A percentile compares a stretch with the other conserved stretches of the same genome.
Conservation (phyloP, 2,797 vertebrate species). For the Cichlasoma orientale region DNA sequence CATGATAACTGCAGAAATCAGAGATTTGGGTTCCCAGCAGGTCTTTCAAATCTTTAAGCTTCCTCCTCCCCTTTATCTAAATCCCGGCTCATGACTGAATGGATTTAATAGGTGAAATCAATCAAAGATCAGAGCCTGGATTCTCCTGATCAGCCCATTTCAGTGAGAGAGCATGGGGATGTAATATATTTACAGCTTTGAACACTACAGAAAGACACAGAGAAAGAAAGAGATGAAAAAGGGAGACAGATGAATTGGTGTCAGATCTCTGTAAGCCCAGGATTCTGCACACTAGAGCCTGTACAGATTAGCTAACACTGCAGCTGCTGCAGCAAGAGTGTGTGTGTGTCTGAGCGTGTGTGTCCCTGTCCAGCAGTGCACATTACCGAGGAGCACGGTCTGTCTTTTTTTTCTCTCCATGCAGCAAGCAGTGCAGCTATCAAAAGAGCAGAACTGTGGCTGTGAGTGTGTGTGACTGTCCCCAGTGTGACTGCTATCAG, state of each 20-base stretch:
- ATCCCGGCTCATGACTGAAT: constrained; percentile 46
- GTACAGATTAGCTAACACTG: constrained; percentile 64
- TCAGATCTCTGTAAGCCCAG: constrained; percentile 60
- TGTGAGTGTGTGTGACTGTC: neutral
- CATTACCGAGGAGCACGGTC: constrained; percentile 26
- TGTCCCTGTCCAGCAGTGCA: constrained; percentile 13
- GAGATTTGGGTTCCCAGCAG: constrained; percentile 13
- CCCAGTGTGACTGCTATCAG: constrained; percentile 34
- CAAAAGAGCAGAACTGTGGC: constrained; percentile 12
- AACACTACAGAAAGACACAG: constrained; percentile 33
- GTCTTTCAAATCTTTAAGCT: constrained; percentile 36
- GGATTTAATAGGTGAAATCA: constrained; percentile 62
- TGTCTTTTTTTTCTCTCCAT: constrained; percentile 20
- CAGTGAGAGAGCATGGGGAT: constrained; percentile 29
- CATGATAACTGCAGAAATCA: neutral
- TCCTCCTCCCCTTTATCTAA: constrained; percentile 35
- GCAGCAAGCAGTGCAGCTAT: constrained; percentile 29
- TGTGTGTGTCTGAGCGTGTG: neutral
- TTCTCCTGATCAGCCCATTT: constrained; percentile 43
- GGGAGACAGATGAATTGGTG: constrained; percentile 47
- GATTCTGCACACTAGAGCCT: constrained; percentile 51
- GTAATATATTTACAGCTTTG: constrained; percentile 53
- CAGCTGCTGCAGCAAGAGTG: constrained; percentile 55
- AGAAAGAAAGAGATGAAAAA: constrained; percentile 43
- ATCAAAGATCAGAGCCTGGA: constrained; percentile 58